Base-by-base conservation (phyloP, 2,888 invertebrate species). In the Lithophane leautieri region DNA sequence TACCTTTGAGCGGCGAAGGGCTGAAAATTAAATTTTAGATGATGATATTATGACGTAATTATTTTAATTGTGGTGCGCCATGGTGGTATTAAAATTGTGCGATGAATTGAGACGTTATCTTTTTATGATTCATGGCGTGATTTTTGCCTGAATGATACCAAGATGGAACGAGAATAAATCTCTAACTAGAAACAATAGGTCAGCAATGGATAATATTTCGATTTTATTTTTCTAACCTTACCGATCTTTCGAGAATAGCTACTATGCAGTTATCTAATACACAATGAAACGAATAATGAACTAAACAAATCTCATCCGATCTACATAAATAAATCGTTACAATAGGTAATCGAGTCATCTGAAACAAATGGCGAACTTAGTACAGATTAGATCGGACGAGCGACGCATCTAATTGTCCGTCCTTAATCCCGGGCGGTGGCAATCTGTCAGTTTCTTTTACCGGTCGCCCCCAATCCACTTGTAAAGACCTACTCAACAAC, bases 11-110 rank as follows among this genome's bases (percentile, higher is more conserved):
- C 90, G 88, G 90, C 89, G 88, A 93, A 94, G 94, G 95, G 95
- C 93, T 92, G 93, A 87, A 92, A 95, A 95, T 96, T 96, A 95
- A 96, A 96, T 96, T 95, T 94, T 88, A 91, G 92, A 92, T 92
- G 92, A 92, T 90, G 93, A 91, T 91, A 93, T 94, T 93, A 94
- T 92, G 92, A 91, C 89, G 92, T 92, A 90, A 95, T 96, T 95
- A 94, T 94, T 93, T 94, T 95, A 94, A 95, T 95, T 93, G 92
- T 89, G 86, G 89, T 83, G 73, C 84, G 85, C 88, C 85, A 78
- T 74, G 84, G 89, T 85, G 85, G 77, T 83, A 83, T 85, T 88
- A 61, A 84, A 84, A 79, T 79, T 69, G 70, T 66, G 69, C 65
- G 60, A 75, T 76, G 68, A 79, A 86, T 77, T 85, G 73, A 76